A percentile compares a stretch with the other conserved stretches of the same genome.
Conservation (phyloP, 2,797 vertebrate species). For the Euphonia xanthogaster region DNA sequence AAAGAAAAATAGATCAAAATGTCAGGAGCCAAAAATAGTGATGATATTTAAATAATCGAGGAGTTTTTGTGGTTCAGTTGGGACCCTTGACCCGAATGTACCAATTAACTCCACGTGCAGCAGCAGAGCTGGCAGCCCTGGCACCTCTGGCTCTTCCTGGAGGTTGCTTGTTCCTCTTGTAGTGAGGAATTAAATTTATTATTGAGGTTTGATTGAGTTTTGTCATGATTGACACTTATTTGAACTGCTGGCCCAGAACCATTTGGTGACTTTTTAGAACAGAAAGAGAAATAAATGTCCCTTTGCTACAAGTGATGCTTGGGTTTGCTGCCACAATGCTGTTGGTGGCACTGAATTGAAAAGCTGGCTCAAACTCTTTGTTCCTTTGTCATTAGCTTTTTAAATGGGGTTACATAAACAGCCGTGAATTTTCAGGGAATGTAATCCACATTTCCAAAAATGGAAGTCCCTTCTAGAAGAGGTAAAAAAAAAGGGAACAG, state of each 20-base stretch:
- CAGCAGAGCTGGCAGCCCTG: not conserved
- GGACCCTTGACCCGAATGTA: not conserved
- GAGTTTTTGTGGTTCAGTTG: not conserved
- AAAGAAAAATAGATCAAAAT: not conserved
- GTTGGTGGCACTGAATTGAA: not conserved
- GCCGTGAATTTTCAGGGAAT: not conserved
- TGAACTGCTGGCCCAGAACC: not conserved
- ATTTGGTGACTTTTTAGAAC: not conserved
- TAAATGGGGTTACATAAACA: not conserved
- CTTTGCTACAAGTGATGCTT: not conserved
- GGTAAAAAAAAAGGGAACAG: not conserved
- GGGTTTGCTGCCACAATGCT: not conserved
- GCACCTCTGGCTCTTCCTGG: not conserved
- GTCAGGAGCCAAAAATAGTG: not conserved
- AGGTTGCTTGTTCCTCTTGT: not conserved
- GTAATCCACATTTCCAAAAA: not conserved
- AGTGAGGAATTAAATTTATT: not conserved
- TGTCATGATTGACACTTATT: not conserved
- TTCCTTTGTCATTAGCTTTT: not conserved
- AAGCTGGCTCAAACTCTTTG: not conserved
- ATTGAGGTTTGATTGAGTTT: not conserved
- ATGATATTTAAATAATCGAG: not conserved
- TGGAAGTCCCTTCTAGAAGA: not conserved
- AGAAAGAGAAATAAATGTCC: not conserved
- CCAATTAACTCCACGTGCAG: not conserved